Evolutionary conservation across 2,888 invertebrate species (phyloP).

Genomic region (Agrochola macilenta): DNA sequence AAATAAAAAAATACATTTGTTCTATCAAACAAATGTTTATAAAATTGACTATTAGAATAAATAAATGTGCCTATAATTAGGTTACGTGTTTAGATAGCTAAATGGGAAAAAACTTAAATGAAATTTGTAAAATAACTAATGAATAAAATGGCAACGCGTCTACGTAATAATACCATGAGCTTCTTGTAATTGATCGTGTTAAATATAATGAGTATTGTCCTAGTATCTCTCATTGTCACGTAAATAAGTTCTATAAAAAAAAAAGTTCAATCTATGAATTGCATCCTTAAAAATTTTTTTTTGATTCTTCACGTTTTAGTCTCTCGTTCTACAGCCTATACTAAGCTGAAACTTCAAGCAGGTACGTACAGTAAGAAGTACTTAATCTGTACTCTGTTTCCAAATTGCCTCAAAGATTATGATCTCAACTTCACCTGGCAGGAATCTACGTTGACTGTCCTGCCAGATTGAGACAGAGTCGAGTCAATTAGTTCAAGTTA

Average conservation of each 20-base stretch:
- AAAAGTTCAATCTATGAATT: neutral
- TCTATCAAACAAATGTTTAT: conserved; percentile 46
- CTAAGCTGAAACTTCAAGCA: neutral
- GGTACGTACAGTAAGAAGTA: neutral
- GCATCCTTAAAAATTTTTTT: conserved; percentile 4
- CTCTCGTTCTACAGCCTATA: neutral
- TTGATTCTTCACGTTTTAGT: conserved; percentile 6
- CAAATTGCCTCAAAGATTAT: conserved; percentile 4
- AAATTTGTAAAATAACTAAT: conserved; percentile 77
- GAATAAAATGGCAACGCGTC: conserved; percentile 75
- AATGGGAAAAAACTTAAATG: conserved; percentile 70
- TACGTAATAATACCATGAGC: conserved; percentile 79
- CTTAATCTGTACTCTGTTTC: neutral
- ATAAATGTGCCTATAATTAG: conserved; percentile 88
- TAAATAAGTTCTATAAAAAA: neutral
- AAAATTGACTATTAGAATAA: conserved; percentile 68
- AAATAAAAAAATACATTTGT: conserved; percentile 41
- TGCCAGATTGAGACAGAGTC: conserved; percentile 24
- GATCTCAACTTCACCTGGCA: conserved; percentile 6
- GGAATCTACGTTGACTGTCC: conserved; percentile 16
- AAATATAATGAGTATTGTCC: conserved; percentile 57
- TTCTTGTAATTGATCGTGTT: conserved; percentile 78
- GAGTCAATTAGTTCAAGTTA: neutral
- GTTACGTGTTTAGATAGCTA: conserved; percentile 83
- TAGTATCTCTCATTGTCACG: conserved; percentile 22